Evolutionary conservation across 2,888 invertebrate species (phyloP).

Genomic region (Miltochrista miniata): DNA sequence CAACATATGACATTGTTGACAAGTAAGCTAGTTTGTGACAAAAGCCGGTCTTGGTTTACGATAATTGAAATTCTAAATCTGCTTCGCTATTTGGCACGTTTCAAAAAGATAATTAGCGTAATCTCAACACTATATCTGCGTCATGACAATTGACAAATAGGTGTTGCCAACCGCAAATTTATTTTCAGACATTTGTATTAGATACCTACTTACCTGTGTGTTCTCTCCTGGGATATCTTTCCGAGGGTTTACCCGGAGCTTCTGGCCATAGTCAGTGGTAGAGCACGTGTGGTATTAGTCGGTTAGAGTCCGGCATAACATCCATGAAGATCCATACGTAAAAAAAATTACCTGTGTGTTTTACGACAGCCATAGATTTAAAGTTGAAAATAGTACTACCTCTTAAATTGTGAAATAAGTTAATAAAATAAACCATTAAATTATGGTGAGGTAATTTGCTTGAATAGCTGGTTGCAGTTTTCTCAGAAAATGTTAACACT

Average conservation of each 20-base stretch:
- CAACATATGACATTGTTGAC: conserved; percentile 16
- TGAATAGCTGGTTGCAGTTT: background rate
- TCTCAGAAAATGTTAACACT: background rate
- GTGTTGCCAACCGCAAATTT: conserved; percentile 20
- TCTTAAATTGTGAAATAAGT: background rate
- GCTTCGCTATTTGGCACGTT: conserved; percentile 29
- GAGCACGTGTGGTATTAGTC: too few species aligned
- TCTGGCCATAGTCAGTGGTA: too few species aligned
- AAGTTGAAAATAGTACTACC: background rate
- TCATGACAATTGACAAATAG: conserved; percentile 6
- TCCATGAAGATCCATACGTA: too few species aligned
- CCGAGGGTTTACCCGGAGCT: too few species aligned
- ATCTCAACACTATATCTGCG: conserved; percentile 10
- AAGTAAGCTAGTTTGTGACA: conserved; percentile 15
- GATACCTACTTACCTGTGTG: background rate
- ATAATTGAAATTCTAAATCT: conserved; percentile 15
- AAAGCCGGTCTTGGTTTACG: conserved; percentile 16
- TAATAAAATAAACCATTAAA: background rate
- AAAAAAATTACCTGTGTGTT: background rate
- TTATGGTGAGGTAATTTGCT: too few species aligned
- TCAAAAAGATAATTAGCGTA: conserved; percentile 22
- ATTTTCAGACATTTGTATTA: conserved; percentile 7
- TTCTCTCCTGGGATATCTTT: too few species aligned
- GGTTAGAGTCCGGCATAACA: too few species aligned
- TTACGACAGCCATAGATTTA: background rate